Evolutionary conservation across 2,888 invertebrate species (phyloP).

Genomic region (Melanostoma mellinum): DNA sequence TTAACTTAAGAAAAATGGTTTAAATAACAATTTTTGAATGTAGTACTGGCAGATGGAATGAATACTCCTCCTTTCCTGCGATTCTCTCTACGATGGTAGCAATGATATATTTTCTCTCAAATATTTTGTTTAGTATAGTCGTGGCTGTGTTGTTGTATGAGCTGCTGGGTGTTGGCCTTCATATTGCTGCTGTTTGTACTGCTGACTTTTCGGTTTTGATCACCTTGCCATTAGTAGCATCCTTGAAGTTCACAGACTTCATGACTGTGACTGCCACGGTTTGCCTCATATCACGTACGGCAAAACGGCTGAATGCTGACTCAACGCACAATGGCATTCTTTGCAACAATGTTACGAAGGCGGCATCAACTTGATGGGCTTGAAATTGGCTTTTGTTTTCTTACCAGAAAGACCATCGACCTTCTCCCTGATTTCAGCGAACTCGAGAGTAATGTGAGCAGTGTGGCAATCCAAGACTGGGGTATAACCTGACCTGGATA

Average conservation of each 20-base stretch:
- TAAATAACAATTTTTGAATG: slow-evolving; percentile 71
- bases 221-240: slow-evolving; percentile 94
- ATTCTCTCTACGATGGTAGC: slow-evolving; percentile 95
- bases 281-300: slow-evolving; percentile 99
- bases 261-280: slow-evolving; percentile 99
- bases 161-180: slow-evolving; percentile 66
- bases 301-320: no score
- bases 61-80: slow-evolving; percentile 88
- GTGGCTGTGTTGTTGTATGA: slow-evolving; percentile 81
- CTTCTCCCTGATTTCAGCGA: slow-evolving; percentile 98
- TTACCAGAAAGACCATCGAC: slow-evolving; percentile 99
- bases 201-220: slow-evolving; percentile 93
- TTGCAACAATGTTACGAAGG: slow-evolving; percentile 96
- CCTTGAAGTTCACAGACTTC: slow-evolving; percentile 96
- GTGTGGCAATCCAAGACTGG: slow-evolving; percentile 99
- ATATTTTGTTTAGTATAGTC: slow-evolving; percentile 75
- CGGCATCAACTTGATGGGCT: slow-evolving; percentile 98
- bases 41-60: slow-evolving; percentile 75
- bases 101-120: slow-evolving; percentile 83
- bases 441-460: slow-evolving; percentile 99
- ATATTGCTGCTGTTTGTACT: slow-evolving; percentile 73
- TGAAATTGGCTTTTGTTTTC: slow-evolving; percentile 95
- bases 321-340: slow-evolving; percentile 99
- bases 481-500: slow-evolving; percentile 99
- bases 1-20: slow-evolving; percentile 65